Evolutionary conservation across 1,140 invertebrate genomes (phyloP), one percentile per base, ranked within the genome.

Genomic region (Dreissena rostriformis): DNA sequence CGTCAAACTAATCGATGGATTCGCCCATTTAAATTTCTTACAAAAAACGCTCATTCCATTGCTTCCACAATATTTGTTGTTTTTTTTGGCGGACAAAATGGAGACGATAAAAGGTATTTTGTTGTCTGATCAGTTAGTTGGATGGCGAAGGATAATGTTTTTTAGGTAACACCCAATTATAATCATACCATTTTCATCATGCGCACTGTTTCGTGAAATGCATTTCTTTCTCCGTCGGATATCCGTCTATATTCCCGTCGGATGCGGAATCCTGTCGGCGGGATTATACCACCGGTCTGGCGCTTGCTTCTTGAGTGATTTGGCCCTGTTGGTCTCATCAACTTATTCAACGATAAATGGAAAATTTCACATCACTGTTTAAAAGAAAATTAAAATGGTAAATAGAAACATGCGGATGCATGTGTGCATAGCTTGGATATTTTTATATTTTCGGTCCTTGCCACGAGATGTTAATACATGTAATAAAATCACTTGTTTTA

Each of bases 231-330:
- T 0, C 5, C 22, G 52, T 83, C 81, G 11, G 81, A 70, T 14
- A 83, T 63, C 29, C 72, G 39, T 22, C 81, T 52, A 39, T 83
- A 83, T 70, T 83, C 81, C 26, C 81, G 57, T 39, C 81, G 57
- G 24, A 83, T n/a, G 57, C 81, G 52, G 29, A 83, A 83, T 10
- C 73, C 81, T 29, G 81, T 83, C 66, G 8, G 29, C 0, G 81
- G 81, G 61, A 70, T 55, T 24, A 57, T 71, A 15, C 39, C 39
- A 39, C 39, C 39, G 39, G 8, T 8, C 39, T 39, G 39, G 2
- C 39, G 39, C 39, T 39, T 39, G 39, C 39, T 39, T 39, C 39
- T 39, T 39, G 39, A 39, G 39, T 39, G 39, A 2, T 39, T 39
- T 5, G 39, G 2, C 39, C 39, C 8, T 39, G 39, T 39, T 39